Percentiles rank a stretch among this genome's conserved stretches.
These are phyloP conservation scores for Sminthurides bifidus DNA, from an alignment of 1,140 invertebrate genomes.

Conservation along the genomic window DNA sequence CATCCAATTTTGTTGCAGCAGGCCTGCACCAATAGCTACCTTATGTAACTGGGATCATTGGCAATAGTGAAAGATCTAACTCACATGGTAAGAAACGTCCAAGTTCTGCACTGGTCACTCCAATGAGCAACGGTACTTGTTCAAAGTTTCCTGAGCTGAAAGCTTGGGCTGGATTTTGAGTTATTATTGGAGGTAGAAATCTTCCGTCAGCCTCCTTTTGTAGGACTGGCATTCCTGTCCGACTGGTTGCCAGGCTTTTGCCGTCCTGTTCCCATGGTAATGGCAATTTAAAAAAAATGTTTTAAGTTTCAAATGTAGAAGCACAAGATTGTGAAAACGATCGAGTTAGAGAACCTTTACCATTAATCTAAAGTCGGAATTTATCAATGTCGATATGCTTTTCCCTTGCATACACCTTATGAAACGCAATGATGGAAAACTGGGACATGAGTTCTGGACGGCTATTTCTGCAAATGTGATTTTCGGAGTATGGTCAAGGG, in stretches of 20 bases:
- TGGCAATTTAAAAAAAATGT: not conserved
- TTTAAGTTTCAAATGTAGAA: not conserved
- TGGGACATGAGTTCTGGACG: slow-evolving; percentile 49
- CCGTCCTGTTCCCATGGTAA: slow-evolving; percentile 5
- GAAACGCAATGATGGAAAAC: slow-evolving; percentile 20
- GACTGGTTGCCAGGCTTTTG: slow-evolving; percentile 16
- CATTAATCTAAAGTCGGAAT: slow-evolving; percentile 14
- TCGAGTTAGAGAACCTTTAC: slow-evolving; percentile 1
- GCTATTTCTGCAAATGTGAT: slow-evolving; percentile 40
- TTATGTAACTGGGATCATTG: not conserved
- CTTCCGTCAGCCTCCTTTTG: slow-evolving; percentile 14
- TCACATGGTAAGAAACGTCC: slow-evolving; percentile 22
- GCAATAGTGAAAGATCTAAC: not conserved
- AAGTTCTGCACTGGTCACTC: slow-evolving; percentile 22
- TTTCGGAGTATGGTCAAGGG: slow-evolving; percentile 73
- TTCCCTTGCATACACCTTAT: slow-evolving; percentile 25
- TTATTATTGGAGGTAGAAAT: slow-evolving; percentile 23
- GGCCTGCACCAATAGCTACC: not conserved
- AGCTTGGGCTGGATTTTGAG: not conserved
- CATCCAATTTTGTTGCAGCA: not conserved
- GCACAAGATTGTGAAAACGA: not conserved
- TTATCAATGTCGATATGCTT: not conserved
- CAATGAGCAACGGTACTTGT: slow-evolving; percentile 20
- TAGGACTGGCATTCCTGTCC: slow-evolving; percentile 15
- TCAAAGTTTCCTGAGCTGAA: slow-evolving; percentile 14